These are phyloP conservation scores for Otolemur crassicaudatus DNA, from an alignment of 2,797 vertebrate genomes.

Conservation along the genomic window DNA sequence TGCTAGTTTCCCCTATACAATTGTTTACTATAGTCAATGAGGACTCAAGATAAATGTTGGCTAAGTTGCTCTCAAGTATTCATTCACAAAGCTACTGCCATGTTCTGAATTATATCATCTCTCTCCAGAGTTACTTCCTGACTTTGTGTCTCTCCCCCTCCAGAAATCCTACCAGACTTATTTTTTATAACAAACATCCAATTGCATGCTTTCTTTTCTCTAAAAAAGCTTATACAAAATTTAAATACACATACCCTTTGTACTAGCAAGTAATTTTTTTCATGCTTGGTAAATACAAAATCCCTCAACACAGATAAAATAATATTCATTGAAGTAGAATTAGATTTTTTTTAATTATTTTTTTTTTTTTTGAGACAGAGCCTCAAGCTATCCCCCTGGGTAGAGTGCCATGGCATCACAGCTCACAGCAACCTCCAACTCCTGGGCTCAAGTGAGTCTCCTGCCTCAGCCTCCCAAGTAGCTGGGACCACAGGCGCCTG, in stretches of 20 bases:
- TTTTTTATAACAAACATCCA: background rate
- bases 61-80: background rate
- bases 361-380: too few species aligned
- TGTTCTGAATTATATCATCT: background rate
- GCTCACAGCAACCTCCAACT: too few species aligned
- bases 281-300: background rate
- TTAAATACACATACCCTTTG: background rate
- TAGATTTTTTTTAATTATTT: slow-evolving; percentile 2
- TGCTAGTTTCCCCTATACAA: background rate
- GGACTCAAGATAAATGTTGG: background rate
- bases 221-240: background rate
- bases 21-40: background rate
- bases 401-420: too few species aligned
- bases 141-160: background rate
- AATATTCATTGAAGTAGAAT: background rate
- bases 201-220: background rate
- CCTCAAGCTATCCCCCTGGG: too few species aligned
- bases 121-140: background rate
- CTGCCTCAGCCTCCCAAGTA: too few species aligned
- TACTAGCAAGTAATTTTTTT: background rate
- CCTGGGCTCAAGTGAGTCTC: too few species aligned
- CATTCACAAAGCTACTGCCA: background rate
- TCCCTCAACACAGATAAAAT: background rate
- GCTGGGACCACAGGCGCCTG: too few species aligned
- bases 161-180: background rate